Evolutionary conservation across 1,140 invertebrate genomes (phyloP).

Genomic region (Eciton burchellii): DNA sequence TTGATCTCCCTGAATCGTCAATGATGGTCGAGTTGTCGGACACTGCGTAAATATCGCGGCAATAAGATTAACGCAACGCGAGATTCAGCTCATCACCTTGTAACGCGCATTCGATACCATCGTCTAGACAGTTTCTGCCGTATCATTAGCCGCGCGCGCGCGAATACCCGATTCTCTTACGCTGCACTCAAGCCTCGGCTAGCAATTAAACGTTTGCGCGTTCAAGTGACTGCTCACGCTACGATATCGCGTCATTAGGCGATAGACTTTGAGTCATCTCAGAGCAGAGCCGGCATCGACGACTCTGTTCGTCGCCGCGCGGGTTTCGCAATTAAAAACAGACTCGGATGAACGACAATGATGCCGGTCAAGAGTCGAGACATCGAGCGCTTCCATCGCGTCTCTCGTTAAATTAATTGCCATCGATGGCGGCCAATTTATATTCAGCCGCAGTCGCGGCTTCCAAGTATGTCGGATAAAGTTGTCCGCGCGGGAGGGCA

Average conservation of each 20-base stretch:
- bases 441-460: no score
- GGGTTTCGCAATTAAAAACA: no score
- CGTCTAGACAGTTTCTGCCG: constrained; percentile 3
- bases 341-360: no score
- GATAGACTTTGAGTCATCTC: no score
- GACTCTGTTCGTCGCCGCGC: no score
- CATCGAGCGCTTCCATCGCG: no score
- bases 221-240: no score
- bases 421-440: not conserved
- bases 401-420: no score
- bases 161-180: not conserved
- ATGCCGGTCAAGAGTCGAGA: no score
- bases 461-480: not conserved
- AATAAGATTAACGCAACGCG: constrained; percentile 43
- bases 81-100: constrained; percentile 5
- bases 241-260: no score
- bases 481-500: not conserved
- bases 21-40: constrained; percentile 13
- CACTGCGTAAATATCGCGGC: constrained; percentile 13
- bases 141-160: not conserved
- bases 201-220: no score
- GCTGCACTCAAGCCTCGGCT: not conserved
- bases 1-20: constrained; percentile 31
- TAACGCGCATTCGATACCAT: not conserved
- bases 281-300: no score